Conservation (phyloP, 2,797 vertebrate species). For the Alcedo quadribrachys region DNA sequence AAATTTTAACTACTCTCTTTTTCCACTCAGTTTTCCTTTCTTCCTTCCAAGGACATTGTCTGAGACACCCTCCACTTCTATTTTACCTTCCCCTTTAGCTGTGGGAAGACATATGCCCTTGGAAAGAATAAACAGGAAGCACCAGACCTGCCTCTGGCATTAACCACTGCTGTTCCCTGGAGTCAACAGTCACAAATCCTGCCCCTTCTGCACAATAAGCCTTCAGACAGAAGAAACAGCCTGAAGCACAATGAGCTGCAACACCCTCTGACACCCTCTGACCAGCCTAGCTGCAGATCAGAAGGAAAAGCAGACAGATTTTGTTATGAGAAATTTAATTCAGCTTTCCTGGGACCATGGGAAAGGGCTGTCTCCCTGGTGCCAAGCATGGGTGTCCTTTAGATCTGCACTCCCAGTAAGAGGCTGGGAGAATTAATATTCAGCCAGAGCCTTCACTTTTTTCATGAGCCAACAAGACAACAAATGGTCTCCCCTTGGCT, state of each 20-base stretch:
- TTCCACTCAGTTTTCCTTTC: not conserved
- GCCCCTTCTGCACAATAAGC: not conserved
- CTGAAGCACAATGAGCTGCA: not conserved
- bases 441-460: not conserved
- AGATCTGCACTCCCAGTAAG: not conserved
- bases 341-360: not conserved
- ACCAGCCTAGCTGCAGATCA: not conserved
- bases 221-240: not conserved
- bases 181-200: not conserved
- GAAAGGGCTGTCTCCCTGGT: not conserved
- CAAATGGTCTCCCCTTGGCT: not conserved
- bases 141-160: not conserved
- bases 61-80: not conserved
- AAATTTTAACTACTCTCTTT: not conserved
- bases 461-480: not conserved
- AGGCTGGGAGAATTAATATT: not conserved
- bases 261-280: not conserved
- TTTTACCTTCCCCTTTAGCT: not conserved
- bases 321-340: not conserved
- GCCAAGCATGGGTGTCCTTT: not conserved
- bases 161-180: not conserved
- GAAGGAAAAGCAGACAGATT: not conserved
- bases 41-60: not conserved
- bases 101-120: not conserved
- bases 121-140: constrained; percentile 24